Base-by-base conservation (phyloP, 2,797 vertebrate genomes). In the Macropus fuliginosus region DNA sequence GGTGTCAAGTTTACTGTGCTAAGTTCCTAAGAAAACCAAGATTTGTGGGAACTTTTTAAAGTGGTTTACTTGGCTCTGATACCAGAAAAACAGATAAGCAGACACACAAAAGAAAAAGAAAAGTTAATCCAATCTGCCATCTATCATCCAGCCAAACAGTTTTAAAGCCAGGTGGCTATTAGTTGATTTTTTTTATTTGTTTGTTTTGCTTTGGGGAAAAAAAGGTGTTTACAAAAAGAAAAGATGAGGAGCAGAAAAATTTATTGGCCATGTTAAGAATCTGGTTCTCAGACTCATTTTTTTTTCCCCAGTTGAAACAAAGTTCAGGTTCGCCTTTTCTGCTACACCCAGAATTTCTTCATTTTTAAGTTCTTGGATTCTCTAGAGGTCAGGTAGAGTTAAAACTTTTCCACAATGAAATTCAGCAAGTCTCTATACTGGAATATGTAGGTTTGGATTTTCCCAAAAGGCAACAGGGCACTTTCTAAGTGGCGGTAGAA, bases 21-120 rank as follows among this genome's bases (percentile, higher is more conserved):
- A 91, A 55, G 90, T 54, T 94, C 96, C 92, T 95, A 57, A 56
- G 96, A 96, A 96, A 97, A 95, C 90, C 90, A 90, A 96, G 95
- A 96, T 54, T 55, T 81, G 93, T 97, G 97, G 96, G 96, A 94
- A 96, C 91, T 0, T 90, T 74, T 92, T 28, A 31, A 40, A 34
- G 34, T 4, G 87, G 34, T n/a, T 55, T 11, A n/a, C 54, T 62
- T 92, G 92, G 93, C 90, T 40, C 34, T 52, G 81, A 40, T 52
- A 92, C 91, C 92, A 3, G 55, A 91, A 91, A 55, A 95, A 91
- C 0, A 0, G 4, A 40, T 50, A 57, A 27, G 52, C 34, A 0
- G 0, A 14, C 14, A 18, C 14, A 59, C 34, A 28, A 96, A 94
- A 96, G 95, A 9, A 92, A 54, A 46, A 6, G 66, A 59, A 91